These are phyloP conservation scores for Bubalus kerabau DNA, from an alignment of 2,113 vertebrate species.

Conservation along the genomic window DNA sequence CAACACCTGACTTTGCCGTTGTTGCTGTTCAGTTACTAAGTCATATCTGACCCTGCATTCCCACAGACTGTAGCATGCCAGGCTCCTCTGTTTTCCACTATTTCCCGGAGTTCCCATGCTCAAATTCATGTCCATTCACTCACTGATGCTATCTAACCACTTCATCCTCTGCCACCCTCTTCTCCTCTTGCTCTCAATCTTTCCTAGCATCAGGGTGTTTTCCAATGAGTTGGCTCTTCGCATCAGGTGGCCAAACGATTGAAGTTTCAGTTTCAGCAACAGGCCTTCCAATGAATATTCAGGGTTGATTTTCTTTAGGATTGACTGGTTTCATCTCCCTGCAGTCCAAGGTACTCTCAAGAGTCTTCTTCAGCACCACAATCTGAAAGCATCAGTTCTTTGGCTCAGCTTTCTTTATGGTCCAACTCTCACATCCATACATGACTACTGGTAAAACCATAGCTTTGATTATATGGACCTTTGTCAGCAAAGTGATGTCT, in stretches of 20 bases:
- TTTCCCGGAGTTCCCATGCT: background rate
- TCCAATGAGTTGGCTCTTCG: background rate
- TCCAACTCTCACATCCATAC: background rate
- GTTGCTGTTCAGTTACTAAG: background rate
- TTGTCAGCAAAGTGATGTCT: background rate
- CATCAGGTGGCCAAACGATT: background rate
- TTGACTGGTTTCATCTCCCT: background rate
- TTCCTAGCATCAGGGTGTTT: background rate
- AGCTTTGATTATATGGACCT: background rate
- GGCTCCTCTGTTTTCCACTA: background rate
- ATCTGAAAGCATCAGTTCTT: background rate
- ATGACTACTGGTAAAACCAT: background rate
- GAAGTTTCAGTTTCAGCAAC: background rate
- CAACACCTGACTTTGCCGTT: background rate
- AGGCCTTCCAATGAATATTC: background rate
- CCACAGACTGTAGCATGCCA: background rate
- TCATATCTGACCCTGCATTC: background rate
- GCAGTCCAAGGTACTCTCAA: background rate
- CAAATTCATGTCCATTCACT: background rate
- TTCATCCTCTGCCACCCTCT: background rate
- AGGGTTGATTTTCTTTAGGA: background rate
- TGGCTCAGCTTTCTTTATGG: background rate
- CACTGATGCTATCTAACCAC: background rate
- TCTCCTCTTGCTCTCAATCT: background rate
- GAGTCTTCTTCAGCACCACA: background rate